Base-by-base conservation (phyloP, 2,113 vertebrate genomes). In the Cebidichthys violaceus region DNA sequence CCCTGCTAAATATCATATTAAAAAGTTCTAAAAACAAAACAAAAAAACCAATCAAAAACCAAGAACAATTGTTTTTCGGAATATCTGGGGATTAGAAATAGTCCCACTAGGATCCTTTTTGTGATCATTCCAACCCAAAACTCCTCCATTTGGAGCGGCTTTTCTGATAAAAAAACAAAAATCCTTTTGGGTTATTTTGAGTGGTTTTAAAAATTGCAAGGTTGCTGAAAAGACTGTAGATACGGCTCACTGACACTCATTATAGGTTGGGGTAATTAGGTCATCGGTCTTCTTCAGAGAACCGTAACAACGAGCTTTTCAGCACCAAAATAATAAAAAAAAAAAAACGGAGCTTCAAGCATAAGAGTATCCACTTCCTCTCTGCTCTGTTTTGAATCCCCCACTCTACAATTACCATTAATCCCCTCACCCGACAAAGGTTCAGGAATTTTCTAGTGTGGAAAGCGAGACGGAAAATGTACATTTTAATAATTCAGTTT, bases 401-500 rank as follows among this genome's bases (percentile, higher is more conserved):
- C 24, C 61, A 39, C 55, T 24, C 80, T 72, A 83, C 75, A 83
- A 76, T 68, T 67, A 41, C 7, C 60, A 75, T 81, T 87, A 90
- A 77, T 87, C 76, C 59, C 84, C 61, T 6, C 64, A 59, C 29
- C 47, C 39, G 71, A 60, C 54, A 86, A 60, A 61, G 70, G 59
- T 22, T 82, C 52, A 67, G 67, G 43, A 83, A 59, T 29, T 77
- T 81, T 70, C 43, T 33, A 52, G 39, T 57, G 33, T 68, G 33
- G 4, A 64, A 31, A 4, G 11, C 18, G 70, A 83, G 75, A 85
- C 81, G 81, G 70, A 83, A 79, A 75, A 83, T 82, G 59, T 71
- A 77, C 33, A 77, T 86, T 82, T 88, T 76, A 83, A 84, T 86
- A 78, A 91, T 81, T 88, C 70, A 70, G 22, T 75, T 83, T 82